Conservation (phyloP, 2,113 vertebrate genomes). For the Callocephalon fimbriatum region DNA sequence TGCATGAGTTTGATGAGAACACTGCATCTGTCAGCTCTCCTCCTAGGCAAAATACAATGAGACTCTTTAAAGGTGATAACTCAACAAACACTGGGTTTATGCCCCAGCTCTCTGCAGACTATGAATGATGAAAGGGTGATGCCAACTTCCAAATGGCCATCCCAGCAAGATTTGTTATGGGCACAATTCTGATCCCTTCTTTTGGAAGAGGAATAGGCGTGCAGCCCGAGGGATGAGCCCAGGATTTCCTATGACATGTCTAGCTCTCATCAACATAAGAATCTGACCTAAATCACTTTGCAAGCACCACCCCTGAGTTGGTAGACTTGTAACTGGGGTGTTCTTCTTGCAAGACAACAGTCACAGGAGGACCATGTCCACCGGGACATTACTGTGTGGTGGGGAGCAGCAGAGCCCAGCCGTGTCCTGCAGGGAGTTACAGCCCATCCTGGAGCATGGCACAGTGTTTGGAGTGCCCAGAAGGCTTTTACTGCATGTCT, state of each 20-base stretch:
- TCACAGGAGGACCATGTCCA: conserved; percentile 78
- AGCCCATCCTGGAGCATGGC: conserved; percentile 46
- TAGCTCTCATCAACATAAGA: background rate
- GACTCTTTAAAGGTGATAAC: background rate
- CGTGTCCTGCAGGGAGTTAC: conserved; percentile 83
- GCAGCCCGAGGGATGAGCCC: background rate
- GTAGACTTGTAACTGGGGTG: background rate
- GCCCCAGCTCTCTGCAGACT: background rate
- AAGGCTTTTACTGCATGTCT: conserved; percentile 60
- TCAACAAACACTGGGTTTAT: background rate
- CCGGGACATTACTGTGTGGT: conserved; percentile 82
- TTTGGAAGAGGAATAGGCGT: background rate
- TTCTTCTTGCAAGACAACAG: background rate
- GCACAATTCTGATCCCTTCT: background rate
- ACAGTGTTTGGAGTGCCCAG: conserved; percentile 59
- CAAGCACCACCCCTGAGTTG: background rate
- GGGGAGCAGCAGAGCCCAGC: conserved; percentile 79
- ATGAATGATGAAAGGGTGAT: background rate
- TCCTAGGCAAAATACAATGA: background rate
- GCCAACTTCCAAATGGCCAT: background rate
- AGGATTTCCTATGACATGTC: rapidly evolving
- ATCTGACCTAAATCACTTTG: background rate
- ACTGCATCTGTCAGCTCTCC: background rate
- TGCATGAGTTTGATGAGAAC: background rate
- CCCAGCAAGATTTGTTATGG: background rate